Base-by-base conservation (phyloP, 2,113 vertebrate genomes). In the Pampusana beccarii region DNA sequence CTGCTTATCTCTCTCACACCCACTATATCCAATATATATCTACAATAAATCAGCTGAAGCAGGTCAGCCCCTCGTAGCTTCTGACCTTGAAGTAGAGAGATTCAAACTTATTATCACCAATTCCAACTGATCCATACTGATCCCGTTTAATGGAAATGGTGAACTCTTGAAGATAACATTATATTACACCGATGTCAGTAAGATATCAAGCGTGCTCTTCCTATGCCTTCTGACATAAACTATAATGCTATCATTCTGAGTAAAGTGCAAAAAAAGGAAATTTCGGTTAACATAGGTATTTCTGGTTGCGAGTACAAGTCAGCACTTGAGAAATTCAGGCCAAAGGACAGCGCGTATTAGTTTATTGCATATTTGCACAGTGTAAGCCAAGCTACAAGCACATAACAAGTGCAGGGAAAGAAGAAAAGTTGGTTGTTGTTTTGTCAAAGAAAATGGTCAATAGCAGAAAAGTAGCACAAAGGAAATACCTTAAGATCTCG, bases 401-500 rank as follows among this genome's bases (percentile, higher is more conserved):
- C 65, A 90, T 66, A 95, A 97, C 91, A 96, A 93, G 95, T 97
- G 90, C 86, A 94, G 82, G 83, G 67, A 91, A 88, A 96, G 93
- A 81, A 97, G 93, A 95, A 96, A 97, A 92, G 95, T 88, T 96
- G 86, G 66, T 82, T 93, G 88, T 90, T 84, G 88, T 95, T 95
- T 93, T 97, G 94, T 96, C 95, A 97, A 95, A 97, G 93, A 97
- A 97, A 96, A 97, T n/a, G 61, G 87, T 96, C 92, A 93, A 96
- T 80, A 98, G 98, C 97, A 96, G 97, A 97, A 97, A 97, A 98
- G 96, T 97, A 98, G 98, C 98, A 98, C 97, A 98, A 98, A 98
- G 91, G 98, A 98, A 99, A 98, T 99, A 99, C 99, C 99, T 99
- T 99, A 97, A 99, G 99, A 98, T 99, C 99, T 98, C 99, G 98